A percentile compares a stretch with the other conserved stretches of the same genome.
These are phyloP conservation scores for Ptychodera flava DNA, from an alignment of 35 echinoderm and acorn worm species.

Conservation along the genomic window DNA sequence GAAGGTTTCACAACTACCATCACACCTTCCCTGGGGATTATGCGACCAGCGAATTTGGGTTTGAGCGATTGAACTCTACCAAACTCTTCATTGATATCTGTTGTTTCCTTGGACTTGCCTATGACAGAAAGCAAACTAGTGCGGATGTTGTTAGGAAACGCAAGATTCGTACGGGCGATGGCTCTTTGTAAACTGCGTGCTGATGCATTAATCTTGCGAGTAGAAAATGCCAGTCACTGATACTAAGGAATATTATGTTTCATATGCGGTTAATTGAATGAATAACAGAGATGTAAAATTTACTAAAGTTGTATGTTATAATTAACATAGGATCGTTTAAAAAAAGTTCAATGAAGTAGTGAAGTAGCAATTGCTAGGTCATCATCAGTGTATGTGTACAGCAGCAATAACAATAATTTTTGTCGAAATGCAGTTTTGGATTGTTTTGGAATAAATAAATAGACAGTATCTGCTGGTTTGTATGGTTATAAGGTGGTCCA, in stretches of 20 bases:
- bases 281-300: not conserved
- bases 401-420: no score
- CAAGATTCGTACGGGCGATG: conserved; percentile 60
- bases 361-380: no score
- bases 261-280: not conserved
- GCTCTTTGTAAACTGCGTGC: not conserved
- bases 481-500: no score
- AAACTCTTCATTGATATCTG: conserved; percentile 77
- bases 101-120: conserved; percentile 56
- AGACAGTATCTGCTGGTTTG: no score
- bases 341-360: no score
- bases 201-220: not conserved
- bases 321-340: not conserved
- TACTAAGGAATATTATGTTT: not conserved
- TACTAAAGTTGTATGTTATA: not conserved
- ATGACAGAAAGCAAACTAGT: conserved; percentile 45
- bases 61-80: conserved; percentile 53
- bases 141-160: conserved; percentile 31
- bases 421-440: no score
- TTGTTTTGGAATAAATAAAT: no score
- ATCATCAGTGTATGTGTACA: no score
- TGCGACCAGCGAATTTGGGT: conserved; percentile 43
- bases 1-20: conserved; percentile 95
- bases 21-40: conserved; percentile 80
- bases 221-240: not conserved